These are phyloP conservation scores for Caenorhabditis sulstoni DNA, from an alignment of 2,888 invertebrate species.

Conservation along the genomic window DNA sequence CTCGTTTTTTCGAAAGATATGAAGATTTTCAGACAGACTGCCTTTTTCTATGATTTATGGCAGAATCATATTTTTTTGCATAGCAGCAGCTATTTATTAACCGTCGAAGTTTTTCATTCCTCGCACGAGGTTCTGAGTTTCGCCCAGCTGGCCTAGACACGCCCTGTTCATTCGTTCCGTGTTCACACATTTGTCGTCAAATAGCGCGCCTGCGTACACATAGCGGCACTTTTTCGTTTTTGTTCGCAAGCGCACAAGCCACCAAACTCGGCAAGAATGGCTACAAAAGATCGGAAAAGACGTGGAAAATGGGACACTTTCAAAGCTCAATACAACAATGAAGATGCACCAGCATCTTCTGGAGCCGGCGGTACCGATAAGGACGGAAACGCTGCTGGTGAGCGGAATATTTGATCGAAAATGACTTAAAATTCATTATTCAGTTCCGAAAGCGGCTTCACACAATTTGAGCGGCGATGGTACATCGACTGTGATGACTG, in stretches of 20 bases:
- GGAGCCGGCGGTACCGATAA: slow-evolving; percentile 40
- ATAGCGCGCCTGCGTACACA: slow-evolving; percentile 16
- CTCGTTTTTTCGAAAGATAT: background rate
- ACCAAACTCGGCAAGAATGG: slow-evolving; percentile 19
- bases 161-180: no score
- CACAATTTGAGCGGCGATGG: slow-evolving; percentile 53
- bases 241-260: background rate
- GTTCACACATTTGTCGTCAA: slow-evolving; percentile 22
- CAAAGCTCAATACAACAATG: slow-evolving; percentile 61
- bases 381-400: slow-evolving; percentile 36
- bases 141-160: no score
- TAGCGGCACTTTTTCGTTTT: background rate
- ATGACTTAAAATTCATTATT: slow-evolving; percentile 1
- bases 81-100: no score
- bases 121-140: no score
- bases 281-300: slow-evolving; percentile 43
- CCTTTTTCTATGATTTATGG: no score
- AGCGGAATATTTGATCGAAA: background rate
- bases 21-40: no score
- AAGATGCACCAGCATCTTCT: slow-evolving; percentile 39
- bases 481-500: slow-evolving; percentile 34
- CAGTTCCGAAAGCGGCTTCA: slow-evolving; percentile 68
- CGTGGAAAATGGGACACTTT: slow-evolving; percentile 64
- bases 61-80: no score
- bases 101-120: no score